These are phyloP conservation scores for Mesorhabditis spiculigera DNA, from an alignment of 2,888 invertebrate genomes.

Conservation along the genomic window DNA sequence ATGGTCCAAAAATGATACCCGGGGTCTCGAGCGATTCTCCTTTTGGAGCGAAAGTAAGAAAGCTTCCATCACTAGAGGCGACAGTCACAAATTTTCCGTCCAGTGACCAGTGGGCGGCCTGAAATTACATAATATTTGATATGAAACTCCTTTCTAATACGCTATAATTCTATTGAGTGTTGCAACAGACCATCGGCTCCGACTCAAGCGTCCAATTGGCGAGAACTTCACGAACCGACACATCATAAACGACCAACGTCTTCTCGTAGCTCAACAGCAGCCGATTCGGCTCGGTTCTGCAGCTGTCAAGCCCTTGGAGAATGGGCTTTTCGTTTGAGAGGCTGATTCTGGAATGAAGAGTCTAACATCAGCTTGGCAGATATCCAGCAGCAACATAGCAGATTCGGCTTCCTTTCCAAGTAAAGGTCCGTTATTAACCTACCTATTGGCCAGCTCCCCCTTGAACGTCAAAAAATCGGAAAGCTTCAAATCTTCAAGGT, in stretches of 20 bases:
- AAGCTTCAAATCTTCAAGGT: background rate
- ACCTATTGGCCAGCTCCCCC: background rate
- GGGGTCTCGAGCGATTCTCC: background rate
- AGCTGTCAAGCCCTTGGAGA: background rate
- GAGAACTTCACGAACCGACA: slow-evolving; percentile 1
- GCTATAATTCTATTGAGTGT: background rate
- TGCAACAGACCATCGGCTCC: background rate
- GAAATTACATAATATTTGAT: background rate
- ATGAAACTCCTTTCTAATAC: too few relatives aligned
- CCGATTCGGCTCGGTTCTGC: background rate
- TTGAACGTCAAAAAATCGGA: background rate
- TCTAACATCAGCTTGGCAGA: too few relatives aligned
- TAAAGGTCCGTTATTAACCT: background rate
- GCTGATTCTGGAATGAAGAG: background rate
- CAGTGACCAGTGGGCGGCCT: background rate
- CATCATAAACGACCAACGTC: background rate
- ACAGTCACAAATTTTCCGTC: background rate
- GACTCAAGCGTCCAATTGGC: background rate
- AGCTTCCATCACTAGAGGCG: background rate
- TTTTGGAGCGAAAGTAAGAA: background rate
- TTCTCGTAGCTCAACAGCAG: background rate
- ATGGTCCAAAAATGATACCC: slow-evolving; percentile 80
- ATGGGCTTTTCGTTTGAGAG: background rate
- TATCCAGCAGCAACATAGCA: too few relatives aligned
- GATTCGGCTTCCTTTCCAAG: too few relatives aligned